phyloP scores from a whole-genome alignment of 2,888 invertebrate genomes.

The Drosophila robusta region DNA sequence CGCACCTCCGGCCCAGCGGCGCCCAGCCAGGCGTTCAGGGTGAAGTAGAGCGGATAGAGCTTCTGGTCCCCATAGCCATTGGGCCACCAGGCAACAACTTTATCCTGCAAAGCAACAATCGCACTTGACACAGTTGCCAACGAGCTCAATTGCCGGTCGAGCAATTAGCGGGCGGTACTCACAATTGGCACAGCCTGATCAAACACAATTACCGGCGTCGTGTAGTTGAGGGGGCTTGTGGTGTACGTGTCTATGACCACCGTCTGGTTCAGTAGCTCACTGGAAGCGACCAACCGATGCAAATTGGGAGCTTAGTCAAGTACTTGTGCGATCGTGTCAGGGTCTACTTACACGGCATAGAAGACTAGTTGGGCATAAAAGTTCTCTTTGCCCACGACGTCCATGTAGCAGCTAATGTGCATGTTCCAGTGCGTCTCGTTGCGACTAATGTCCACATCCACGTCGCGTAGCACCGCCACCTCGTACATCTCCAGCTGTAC shows the following conservation, averaged over 20 bases:
- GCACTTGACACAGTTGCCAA: slow-evolving; percentile 51
- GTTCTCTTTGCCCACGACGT: slow-evolving; percentile 76
- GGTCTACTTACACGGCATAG: slow-evolving; percentile 82
- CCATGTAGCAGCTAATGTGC: slow-evolving; percentile 85
- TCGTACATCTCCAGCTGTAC: slow-evolving; percentile 89
- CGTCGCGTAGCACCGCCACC: slow-evolving; percentile 88
- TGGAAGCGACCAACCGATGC: slow-evolving; percentile 40
- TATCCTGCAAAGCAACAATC: slow-evolving; percentile 78
- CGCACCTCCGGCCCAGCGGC: slow-evolving; percentile 63
- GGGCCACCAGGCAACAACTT: slow-evolving; percentile 95
- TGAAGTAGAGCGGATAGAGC: slow-evolving; percentile 89
- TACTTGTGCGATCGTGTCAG: slow-evolving; percentile 8
- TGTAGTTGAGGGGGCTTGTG: slow-evolving; percentile 65
- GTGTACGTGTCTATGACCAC: slow-evolving; percentile 68
- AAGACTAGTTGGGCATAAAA: slow-evolving; percentile 82
- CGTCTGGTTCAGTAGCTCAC: slow-evolving; percentile 82
- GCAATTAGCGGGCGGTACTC: slow-evolving; percentile 64
- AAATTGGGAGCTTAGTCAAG: slow-evolving; percentile 3
- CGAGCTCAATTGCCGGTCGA: slow-evolving; percentile 32
- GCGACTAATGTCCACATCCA: slow-evolving; percentile 84
- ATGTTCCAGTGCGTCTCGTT: slow-evolving; percentile 85
- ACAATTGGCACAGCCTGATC: slow-evolving; percentile 81
- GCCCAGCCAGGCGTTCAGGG: slow-evolving; percentile 84
- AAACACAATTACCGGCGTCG: slow-evolving; percentile 80
- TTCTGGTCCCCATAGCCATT: slow-evolving; percentile 94